phyloP scores from a whole-genome alignment of 2,797 vertebrate species.

The Hydrolagus colliei region DNA sequence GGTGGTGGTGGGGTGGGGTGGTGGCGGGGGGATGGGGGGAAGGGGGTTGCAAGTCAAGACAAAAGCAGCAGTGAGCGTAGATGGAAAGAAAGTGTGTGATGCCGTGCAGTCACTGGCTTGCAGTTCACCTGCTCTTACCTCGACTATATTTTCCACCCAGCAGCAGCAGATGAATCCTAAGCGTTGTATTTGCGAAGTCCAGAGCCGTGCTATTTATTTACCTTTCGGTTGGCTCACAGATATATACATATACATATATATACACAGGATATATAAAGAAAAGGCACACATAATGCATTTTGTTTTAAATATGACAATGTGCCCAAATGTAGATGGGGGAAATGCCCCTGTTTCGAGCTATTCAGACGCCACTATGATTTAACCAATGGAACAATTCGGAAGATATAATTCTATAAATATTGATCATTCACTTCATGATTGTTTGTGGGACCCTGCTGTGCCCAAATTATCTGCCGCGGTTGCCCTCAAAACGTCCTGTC shows the following conservation, averaged over 20 bases:
- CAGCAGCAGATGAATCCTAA: not conserved
- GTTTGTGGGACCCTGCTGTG: no score
- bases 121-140: not conserved
- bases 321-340: not conserved
- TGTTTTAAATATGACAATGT: no score
- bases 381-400: no score
- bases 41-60: not conserved
- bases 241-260: no score
- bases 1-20: not conserved
- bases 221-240: not conserved
- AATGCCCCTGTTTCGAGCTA: not conserved
- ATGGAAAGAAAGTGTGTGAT: not conserved
- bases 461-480: no score
- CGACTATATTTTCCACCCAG: constrained; percentile 17
- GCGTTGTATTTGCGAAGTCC: not conserved
- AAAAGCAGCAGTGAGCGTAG: not conserved
- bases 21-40: not conserved
- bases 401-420: no score
- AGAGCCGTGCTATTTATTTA: not conserved
- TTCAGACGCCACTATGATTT: no score
- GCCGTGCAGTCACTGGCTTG: not conserved
- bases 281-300: no score
- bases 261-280: no score
- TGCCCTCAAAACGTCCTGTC: no score
- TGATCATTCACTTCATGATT: no score